These are phyloP conservation scores for Drosophila pullipes DNA, from an alignment of 2,888 invertebrate species.

Conservation along the genomic window DNA sequence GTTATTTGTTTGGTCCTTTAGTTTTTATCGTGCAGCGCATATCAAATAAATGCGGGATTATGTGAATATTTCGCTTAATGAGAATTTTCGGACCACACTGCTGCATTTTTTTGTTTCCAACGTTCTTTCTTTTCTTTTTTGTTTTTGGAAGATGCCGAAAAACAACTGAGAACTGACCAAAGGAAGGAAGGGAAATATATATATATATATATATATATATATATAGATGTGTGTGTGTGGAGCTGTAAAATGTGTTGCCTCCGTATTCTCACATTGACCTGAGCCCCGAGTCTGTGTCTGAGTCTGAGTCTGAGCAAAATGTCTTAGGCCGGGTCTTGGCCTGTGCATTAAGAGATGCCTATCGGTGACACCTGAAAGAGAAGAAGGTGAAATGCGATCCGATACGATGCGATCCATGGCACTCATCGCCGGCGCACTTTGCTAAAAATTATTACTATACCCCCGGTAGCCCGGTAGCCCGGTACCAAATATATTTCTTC, in stretches of 20 bases:
- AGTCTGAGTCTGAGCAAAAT: slow-evolving; percentile 22
- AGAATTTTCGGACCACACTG: slow-evolving; percentile 80
- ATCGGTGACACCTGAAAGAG: slow-evolving; percentile 84
- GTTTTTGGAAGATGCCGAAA: slow-evolving; percentile 46
- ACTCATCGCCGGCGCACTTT: slow-evolving; percentile 70
- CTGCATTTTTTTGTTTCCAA: slow-evolving; percentile 36
- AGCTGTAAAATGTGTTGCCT: slow-evolving; percentile 69
- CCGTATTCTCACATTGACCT: slow-evolving; percentile 56
- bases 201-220: neutral
- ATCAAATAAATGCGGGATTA: slow-evolving; percentile 82
- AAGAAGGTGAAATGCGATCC: slow-evolving; percentile 84
- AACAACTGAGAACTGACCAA: slow-evolving; percentile 48
- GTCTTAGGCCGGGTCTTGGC: slow-evolving; percentile 38
- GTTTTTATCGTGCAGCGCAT: slow-evolving; percentile 71
- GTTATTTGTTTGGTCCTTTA: slow-evolving; percentile 40
- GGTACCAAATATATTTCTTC: slow-evolving; percentile 65
- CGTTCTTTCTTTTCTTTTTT: slow-evolving; percentile 8
- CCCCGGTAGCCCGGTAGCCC: slow-evolving; percentile 48
- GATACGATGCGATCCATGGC: slow-evolving; percentile 78
- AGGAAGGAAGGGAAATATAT: slow-evolving; percentile 18
- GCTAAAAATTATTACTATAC: slow-evolving; percentile 71
- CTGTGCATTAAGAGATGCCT: slow-evolving; percentile 83
- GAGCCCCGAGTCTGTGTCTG: slow-evolving; percentile 22
- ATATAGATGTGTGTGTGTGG: slow-evolving; percentile 31
- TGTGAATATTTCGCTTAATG: slow-evolving; percentile 82